Evolutionary conservation across 2,797 vertebrate genomes (phyloP), one percentile per base, ranked within the genome.

Genomic region (Poecilia wingei): DNA sequence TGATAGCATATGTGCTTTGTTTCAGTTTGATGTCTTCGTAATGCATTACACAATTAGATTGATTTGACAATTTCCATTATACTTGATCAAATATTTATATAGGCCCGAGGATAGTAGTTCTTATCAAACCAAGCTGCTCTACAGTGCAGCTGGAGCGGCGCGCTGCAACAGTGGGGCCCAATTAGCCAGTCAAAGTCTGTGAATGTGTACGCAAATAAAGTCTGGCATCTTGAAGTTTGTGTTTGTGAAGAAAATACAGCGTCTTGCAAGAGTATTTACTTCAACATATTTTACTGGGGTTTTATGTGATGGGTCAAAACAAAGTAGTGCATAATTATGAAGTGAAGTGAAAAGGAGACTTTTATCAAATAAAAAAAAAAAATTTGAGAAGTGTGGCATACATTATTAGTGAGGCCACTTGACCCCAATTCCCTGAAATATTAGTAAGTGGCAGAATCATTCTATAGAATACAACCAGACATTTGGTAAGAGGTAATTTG

Each of bases 11-110:
- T 99, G 98, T 98, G 98, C 97, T 98, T 98, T 98, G 98, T 98
- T 99, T 99, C 98, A 99, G 97, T 98, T 98, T 98, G 97, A 99
- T 99, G 97, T 98, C 98, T 98, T 97, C 96, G 96, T 99, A 99
- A 99, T 98, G 97, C 97, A 99, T 99, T 98, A 98, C 97, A 98
- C 98, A 99, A 99, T 99, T 99, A 99, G 97, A 99, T 98, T 99
- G 98, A 99, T 99, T 99, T 99, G 98, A 99, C 98, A 99, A 99
- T 98, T 99, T 99, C 98, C 98, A 99, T 99, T 99, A 99, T 97
- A 97, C 97, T 98, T 99, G 97, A 99, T 99, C 97, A 99, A 99
- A 99, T 99, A 99, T 99, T 99, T 99, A 99, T 98, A 97, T 96
- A 97, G 97, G 97, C 97, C 96, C 94, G 96, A 96, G 97, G 98